These are phyloP conservation scores for Phalacrocorax brasilianus DNA, from an alignment of 2,113 vertebrate genomes.

Conservation along the genomic window DNA sequence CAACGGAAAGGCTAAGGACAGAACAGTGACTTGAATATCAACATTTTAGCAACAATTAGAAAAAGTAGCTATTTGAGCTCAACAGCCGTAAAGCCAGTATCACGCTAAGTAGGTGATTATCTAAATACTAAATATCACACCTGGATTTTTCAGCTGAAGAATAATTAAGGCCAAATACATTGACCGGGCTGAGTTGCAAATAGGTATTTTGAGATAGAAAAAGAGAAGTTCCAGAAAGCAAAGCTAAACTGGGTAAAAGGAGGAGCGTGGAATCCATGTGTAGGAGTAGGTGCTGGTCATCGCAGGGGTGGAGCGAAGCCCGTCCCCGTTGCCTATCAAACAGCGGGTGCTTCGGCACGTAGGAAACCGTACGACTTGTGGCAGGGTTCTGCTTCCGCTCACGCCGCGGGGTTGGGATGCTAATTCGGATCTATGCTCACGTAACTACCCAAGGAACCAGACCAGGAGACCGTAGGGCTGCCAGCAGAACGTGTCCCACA, in stretches of 20 bases:
- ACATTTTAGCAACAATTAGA: neutral
- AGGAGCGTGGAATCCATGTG: neutral
- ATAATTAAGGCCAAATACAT: neutral
- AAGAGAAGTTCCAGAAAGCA: neutral
- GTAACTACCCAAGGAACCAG: neutral
- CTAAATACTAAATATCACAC: neutral
- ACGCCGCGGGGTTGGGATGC: rapidly evolving
- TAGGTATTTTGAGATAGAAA: neutral
- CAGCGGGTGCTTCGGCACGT: rapidly evolving
- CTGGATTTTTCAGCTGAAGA: neutral
- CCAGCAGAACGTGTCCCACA: neutral
- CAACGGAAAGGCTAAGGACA: too few relatives aligned
- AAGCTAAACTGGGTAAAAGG: neutral
- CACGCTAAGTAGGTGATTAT: neutral
- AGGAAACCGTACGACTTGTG: rapidly evolving
- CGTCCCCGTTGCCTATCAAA: neutral
- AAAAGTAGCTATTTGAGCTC: neutral
- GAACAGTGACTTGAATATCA: neutral
- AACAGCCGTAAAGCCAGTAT: neutral
- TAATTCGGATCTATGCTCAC: neutral
- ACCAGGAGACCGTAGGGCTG: rapidly evolving
- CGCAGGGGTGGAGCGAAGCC: neutral
- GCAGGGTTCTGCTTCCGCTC: neutral
- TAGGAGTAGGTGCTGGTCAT: rapidly evolving
- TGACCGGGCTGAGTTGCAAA: neutral